These are phyloP conservation scores for Hybos culiciformis DNA, from an alignment of 2,888 invertebrate genomes.

Conservation along the genomic window DNA sequence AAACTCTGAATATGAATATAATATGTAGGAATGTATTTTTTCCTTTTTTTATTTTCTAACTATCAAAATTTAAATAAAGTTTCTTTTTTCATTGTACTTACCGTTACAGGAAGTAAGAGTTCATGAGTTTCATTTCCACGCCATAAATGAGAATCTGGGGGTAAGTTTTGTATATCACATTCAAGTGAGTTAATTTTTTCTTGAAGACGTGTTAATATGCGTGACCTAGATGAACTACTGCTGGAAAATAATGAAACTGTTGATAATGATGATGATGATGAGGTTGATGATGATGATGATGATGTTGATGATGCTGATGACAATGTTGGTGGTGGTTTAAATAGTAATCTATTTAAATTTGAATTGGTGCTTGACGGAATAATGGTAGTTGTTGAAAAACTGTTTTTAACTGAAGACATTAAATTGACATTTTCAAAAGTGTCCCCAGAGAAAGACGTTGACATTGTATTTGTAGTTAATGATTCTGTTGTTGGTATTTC, in stretches of 20 bases:
- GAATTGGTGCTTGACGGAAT: too few relatives aligned
- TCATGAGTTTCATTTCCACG: constrained; percentile 60
- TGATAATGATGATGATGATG: background rate
- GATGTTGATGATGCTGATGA: too few relatives aligned
- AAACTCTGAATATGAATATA: too few relatives aligned
- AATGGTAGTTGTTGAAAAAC: too few relatives aligned
- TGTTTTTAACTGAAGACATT: too few relatives aligned
- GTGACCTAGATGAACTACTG: constrained; percentile 28
- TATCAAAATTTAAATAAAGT: background rate
- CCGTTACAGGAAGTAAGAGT: constrained; percentile 50
- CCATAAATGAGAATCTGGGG: constrained; percentile 52
- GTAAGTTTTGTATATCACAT: constrained; percentile 51
- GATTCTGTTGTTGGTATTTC: background rate
- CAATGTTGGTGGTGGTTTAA: constrained; percentile 1
- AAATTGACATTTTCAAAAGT: too few relatives aligned
- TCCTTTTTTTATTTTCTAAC: too few relatives aligned
- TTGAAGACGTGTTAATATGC: constrained; percentile 42
- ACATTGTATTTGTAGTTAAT: constrained; percentile 5
- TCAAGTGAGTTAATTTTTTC: constrained; percentile 50
- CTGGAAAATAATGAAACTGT: too few relatives aligned
- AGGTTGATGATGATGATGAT: constrained; percentile 3
- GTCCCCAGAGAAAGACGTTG: constrained; percentile 7
- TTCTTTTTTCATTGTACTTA: too few relatives aligned
- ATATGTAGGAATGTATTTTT: too few relatives aligned
- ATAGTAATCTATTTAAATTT: too few relatives aligned